Evolutionary conservation across 2,888 invertebrate species (phyloP).

Genomic region (Drosophila fulvimacula): DNA sequence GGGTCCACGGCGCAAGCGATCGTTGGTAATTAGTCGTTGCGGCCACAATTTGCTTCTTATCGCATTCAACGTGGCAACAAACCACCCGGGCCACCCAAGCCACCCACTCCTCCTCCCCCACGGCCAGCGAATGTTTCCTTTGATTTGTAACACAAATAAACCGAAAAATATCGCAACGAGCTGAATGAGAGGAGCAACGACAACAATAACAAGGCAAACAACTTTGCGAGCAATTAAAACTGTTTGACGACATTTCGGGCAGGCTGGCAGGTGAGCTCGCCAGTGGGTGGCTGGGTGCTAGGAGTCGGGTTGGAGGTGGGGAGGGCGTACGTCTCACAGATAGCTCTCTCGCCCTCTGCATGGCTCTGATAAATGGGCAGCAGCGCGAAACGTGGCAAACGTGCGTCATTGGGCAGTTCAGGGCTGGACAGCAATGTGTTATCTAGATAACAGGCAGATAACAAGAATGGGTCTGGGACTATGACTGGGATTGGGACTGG

Average conservation of each 20-base stretch:
- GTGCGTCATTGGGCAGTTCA: constrained; percentile 73
- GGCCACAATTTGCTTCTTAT: constrained; percentile 32
- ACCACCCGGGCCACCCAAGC: constrained; percentile 10
- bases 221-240: constrained; percentile 76
- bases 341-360: too few species aligned
- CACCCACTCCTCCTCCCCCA: background rate
- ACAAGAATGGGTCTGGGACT: constrained; percentile 27
- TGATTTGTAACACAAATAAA: constrained; percentile 73
- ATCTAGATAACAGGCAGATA: constrained; percentile 69
- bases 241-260: constrained; percentile 60
- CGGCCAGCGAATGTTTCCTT: constrained; percentile 43
- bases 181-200: constrained; percentile 15
- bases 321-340: background rate
- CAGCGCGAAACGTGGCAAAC: constrained; percentile 52
- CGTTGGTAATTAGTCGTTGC: constrained; percentile 60
- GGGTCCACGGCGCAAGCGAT: constrained; percentile 45
- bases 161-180: constrained; percentile 48
- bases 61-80: constrained; percentile 32
- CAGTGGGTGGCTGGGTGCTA: background rate
- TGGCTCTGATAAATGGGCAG: constrained; percentile 53
- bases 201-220: constrained; percentile 63
- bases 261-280: constrained; percentile 1
- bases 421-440: constrained; percentile 49
- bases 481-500: too few species aligned
- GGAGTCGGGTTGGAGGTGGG: background rate